Conservation (phyloP, 2,113 vertebrate genomes). For the Dromaius novaehollandiae region DNA sequence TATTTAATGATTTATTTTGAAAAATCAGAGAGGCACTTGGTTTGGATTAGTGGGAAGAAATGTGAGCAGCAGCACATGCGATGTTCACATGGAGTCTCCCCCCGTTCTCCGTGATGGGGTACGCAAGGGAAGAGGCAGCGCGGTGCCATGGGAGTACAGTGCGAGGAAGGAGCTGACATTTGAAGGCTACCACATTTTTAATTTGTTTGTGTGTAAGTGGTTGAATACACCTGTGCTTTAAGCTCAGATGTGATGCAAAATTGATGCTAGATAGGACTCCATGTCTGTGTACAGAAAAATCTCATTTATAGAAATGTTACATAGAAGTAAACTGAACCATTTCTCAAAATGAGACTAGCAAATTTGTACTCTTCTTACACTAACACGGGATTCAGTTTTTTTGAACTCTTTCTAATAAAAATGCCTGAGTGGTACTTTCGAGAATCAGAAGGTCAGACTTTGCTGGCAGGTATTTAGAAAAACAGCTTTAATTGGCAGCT, state of each 20-base stretch:
- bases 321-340: neutral
- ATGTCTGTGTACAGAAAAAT: neutral
- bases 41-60: slow-evolving; percentile 42
- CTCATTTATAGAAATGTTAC: neutral
- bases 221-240: neutral
- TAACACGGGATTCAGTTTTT: neutral
- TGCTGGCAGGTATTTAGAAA: neutral
- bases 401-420: neutral
- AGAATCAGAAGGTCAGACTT: neutral
- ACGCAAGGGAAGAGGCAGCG: rapidly evolving
- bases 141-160: slow-evolving; percentile 23
- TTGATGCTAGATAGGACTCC: neutral
- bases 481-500: neutral
- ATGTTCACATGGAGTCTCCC: neutral
- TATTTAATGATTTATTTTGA: slow-evolving; percentile 8
- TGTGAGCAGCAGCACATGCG: neutral
- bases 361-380: neutral
- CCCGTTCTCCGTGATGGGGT: neutral
- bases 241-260: neutral
- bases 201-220: neutral
- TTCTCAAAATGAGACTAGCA: neutral
- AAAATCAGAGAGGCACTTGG: neutral
- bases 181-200: neutral
- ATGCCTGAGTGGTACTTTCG: neutral
- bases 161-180: neutral